phyloP scores from a whole-genome alignment of 2,113 vertebrate genomes.

The Laticauda colubrina region DNA sequence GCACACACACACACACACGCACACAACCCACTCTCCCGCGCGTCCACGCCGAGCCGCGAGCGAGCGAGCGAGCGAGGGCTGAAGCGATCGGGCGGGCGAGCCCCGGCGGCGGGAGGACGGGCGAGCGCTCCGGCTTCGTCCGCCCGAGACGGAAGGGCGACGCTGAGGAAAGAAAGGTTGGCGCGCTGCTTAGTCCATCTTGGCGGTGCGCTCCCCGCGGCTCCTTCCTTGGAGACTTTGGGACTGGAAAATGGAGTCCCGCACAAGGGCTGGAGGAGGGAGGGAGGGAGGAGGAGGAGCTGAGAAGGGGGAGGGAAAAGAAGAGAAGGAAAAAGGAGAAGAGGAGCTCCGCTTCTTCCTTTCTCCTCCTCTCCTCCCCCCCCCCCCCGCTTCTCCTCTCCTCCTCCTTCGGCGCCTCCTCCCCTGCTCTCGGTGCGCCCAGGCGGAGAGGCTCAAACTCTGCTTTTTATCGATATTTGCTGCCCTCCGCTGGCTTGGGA shows the following conservation, averaged over 20 bases:
- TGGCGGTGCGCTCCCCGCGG: background rate
- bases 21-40: background rate
- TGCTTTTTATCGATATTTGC: background rate
- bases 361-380: constrained; percentile 34
- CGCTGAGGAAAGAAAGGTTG: background rate
- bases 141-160: background rate
- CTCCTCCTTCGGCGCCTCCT: constrained; percentile 28
- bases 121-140: background rate
- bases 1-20: no score
- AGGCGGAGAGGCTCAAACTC: background rate
- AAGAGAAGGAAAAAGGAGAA: background rate
- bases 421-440: background rate
- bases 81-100: background rate
- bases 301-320: constrained; percentile 44
- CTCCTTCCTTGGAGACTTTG: constrained; percentile 55
- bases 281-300: constrained; percentile 3
- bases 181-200: constrained; percentile 8
- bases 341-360: constrained; percentile 22
- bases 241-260: constrained; percentile 31
- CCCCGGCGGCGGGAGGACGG: background rate
- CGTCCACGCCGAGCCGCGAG: background rate
- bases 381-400: constrained; percentile 41
- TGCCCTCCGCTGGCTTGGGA: constrained; percentile 17
- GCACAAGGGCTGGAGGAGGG: constrained; percentile 20
- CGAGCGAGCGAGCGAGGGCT: background rate